These are phyloP conservation scores for Menidia menidia DNA, from an alignment of 2,797 vertebrate species.

Conservation along the genomic window DNA sequence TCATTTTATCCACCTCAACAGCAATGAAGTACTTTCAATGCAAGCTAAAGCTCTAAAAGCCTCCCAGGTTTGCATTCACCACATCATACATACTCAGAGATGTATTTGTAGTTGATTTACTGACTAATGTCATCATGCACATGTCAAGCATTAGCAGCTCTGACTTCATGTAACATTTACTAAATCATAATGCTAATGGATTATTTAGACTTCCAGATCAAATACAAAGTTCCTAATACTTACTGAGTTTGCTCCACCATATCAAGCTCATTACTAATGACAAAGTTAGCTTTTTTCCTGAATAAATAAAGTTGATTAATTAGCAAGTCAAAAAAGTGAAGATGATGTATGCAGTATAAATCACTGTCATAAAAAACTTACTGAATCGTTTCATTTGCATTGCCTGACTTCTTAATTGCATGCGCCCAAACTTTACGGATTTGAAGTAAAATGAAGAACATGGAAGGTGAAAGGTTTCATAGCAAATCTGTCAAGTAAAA, in stretches of 20 bases:
- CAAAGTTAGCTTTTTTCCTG: conserved; percentile 73
- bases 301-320: conserved; percentile 89
- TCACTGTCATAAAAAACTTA: conserved; percentile 81
- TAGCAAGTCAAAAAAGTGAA: conserved; percentile 84
- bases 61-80: conserved; percentile 1
- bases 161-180: conserved; percentile 69
- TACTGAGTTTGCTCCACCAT: conserved; percentile 69
- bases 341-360: conserved; percentile 84
- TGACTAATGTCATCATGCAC: conserved; percentile 64
- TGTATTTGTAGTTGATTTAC: conserved; percentile 66
- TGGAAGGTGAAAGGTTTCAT: conserved; percentile 64
- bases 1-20: conserved; percentile 28
- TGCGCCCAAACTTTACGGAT: conserved; percentile 70
- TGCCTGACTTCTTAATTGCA: conserved; percentile 78
- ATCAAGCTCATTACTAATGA: conserved; percentile 80
- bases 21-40: conserved; percentile 10
- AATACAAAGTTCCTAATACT: conserved; percentile 70
- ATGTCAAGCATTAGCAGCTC: conserved; percentile 45
- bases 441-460: conserved; percentile 75
- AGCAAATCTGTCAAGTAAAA: conserved; percentile 45
- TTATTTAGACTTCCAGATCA: conserved; percentile 73
- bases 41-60: conserved; percentile 8
- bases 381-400: conserved; percentile 81
- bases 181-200: conserved; percentile 70
- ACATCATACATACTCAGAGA: conserved; percentile 41